Conservation (phyloP, 2,797 vertebrate genomes). For the Limnodromus scolopaceus region DNA sequence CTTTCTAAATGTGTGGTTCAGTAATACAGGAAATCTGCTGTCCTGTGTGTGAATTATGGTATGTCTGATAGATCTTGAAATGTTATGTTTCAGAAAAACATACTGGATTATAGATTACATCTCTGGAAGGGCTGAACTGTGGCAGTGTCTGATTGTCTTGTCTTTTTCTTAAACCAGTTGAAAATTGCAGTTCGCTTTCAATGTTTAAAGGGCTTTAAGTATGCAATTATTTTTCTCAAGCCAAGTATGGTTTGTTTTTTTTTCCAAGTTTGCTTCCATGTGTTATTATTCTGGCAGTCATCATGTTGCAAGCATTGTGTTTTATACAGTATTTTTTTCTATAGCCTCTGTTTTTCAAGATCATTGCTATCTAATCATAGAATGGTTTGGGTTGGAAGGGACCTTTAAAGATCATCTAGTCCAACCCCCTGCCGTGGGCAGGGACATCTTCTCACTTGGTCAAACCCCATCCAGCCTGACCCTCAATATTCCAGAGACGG, state of each 20-base stretch:
- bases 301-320: not conserved
- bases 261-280: not conserved
- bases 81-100: not conserved
- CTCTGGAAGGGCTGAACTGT: not conserved
- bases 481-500: not conserved
- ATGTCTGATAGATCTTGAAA: not conserved
- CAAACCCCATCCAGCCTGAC: not conserved
- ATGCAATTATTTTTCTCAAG: conserved; percentile 23
- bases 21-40: not conserved
- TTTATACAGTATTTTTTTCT: not conserved
- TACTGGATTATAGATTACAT: not conserved
- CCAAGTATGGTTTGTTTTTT: not conserved
- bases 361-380: not conserved
- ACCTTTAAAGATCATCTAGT: not conserved
- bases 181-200: not conserved
- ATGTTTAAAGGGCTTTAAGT: not conserved
- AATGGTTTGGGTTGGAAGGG: not conserved
- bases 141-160: not conserved
- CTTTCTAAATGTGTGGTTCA: not conserved
- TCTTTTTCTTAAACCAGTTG: not conserved
- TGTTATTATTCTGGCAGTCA: not conserved
- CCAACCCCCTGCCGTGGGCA: not conserved
- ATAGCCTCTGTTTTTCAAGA: not conserved
- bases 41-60: not conserved
- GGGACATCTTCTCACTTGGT: not conserved